These are phyloP conservation scores for Bombus ignitus DNA, from an alignment of 1,140 invertebrate species.

Conservation along the genomic window DNA sequence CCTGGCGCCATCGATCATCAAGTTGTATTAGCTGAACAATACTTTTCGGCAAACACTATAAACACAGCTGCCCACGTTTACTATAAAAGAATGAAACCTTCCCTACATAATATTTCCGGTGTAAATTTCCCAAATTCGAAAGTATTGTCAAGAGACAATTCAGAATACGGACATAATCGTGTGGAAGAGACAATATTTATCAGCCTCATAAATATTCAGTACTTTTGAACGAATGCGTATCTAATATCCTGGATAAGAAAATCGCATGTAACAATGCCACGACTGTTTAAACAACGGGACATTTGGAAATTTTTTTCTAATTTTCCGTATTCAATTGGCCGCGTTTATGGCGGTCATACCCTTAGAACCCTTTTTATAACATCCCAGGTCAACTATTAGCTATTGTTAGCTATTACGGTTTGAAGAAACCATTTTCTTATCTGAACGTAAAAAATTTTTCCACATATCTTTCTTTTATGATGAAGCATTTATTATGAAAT, in stretches of 20 bases:
- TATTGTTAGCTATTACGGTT: too few relatives aligned
- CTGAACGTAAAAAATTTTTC: rapidly evolving
- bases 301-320: not conserved
- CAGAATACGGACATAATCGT: too few relatives aligned
- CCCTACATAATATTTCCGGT: rapidly evolving
- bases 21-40: too few relatives aligned
- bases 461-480: rapidly evolving
- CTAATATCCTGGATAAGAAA: not conserved
- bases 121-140: too few relatives aligned
- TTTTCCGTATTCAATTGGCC: not conserved
- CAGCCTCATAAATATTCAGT: too few relatives aligned
- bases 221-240: rapidly evolving
- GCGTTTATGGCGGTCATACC: not conserved
- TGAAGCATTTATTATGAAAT: too few relatives aligned
- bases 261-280: too few relatives aligned
- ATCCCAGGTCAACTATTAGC: too few relatives aligned
- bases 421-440: rapidly evolving
- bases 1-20: not conserved
- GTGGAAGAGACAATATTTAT: rapidly evolving
- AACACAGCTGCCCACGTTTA: not conserved
- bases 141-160: rapidly evolving
- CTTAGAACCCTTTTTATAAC: rapidly evolving
- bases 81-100: too few relatives aligned
- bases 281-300: not conserved
- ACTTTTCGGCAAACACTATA: not conserved